phyloP scores from a whole-genome alignment of 2,113 vertebrate genomes.

The Nycticebus coucang region DNA sequence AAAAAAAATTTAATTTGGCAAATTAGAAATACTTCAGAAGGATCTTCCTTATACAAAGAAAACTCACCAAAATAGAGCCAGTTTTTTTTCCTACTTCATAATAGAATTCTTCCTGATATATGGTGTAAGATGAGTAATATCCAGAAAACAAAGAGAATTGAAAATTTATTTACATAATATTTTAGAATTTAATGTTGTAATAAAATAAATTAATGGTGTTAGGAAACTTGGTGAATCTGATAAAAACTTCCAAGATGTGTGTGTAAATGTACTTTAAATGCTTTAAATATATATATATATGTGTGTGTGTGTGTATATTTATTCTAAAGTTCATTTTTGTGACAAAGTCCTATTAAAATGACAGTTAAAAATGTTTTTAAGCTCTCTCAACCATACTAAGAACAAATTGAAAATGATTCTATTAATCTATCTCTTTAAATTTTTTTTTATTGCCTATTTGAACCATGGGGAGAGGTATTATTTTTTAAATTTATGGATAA shows the following conservation, averaged over 20 bases:
- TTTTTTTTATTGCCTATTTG: constrained; percentile 6
- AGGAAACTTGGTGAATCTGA: not conserved
- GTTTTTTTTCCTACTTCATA: not conserved
- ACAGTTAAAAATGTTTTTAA: constrained; percentile 8
- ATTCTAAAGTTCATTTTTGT: not conserved
- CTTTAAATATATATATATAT: not conserved
- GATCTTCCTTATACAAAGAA: not conserved
- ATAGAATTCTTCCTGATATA: not conserved
- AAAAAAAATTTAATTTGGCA: not conserved
- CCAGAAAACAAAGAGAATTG: not conserved
- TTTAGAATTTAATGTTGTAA: constrained; percentile 21
- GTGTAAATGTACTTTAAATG: not conserved
- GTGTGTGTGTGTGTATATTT: too few relatives aligned
- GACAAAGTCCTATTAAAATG: constrained; percentile 9
- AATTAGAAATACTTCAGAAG: constrained; percentile 32
- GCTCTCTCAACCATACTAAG: not conserved
- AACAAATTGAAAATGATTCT: not conserved
- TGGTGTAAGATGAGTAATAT: not conserved
- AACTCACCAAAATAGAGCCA: constrained; percentile 4
- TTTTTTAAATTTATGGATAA: constrained; percentile 5
- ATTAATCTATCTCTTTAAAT: not conserved
- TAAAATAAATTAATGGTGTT: not conserved
- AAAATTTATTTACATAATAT: not conserved
- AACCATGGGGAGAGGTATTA: not conserved
- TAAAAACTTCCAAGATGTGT: not conserved